These are phyloP conservation scores for Drosophila melanocephala DNA, from an alignment of 2,888 invertebrate genomes.

Conservation along the genomic window DNA sequence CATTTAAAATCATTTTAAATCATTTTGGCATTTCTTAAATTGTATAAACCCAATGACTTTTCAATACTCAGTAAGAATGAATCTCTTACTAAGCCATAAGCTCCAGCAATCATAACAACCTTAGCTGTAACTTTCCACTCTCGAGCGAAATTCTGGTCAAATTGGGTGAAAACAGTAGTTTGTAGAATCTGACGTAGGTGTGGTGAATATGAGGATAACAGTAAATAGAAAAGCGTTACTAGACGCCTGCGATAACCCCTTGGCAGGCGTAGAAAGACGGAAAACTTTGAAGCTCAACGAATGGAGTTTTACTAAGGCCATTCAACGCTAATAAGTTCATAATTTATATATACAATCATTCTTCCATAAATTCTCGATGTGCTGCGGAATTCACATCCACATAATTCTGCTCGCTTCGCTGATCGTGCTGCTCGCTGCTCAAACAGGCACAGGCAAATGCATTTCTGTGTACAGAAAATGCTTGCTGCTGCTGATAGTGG, in stretches of 20 bases:
- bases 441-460: neutral
- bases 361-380: neutral
- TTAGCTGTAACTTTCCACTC: neutral
- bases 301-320: neutral
- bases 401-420: neutral
- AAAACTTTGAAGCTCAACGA: neutral
- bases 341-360: neutral
- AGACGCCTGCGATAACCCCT: no score
- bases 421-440: neutral
- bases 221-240: neutral
- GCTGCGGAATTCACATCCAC: neutral
- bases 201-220: neutral
- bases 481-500: neutral
- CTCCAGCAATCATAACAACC: neutral
- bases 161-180: neutral
- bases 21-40: neutral
- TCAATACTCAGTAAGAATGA: accelerated
- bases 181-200: neutral
- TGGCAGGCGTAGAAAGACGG: neutral
- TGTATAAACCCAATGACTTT: neutral
- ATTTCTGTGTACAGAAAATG: neutral
- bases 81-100: neutral
- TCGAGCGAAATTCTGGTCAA: neutral
- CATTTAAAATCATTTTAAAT: no score
- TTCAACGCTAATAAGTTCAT: neutral